Percentiles rank a stretch among this genome's conserved stretches.
Conservation (phyloP, 2,888 invertebrate species). For the Eubasilissa splendida region DNA sequence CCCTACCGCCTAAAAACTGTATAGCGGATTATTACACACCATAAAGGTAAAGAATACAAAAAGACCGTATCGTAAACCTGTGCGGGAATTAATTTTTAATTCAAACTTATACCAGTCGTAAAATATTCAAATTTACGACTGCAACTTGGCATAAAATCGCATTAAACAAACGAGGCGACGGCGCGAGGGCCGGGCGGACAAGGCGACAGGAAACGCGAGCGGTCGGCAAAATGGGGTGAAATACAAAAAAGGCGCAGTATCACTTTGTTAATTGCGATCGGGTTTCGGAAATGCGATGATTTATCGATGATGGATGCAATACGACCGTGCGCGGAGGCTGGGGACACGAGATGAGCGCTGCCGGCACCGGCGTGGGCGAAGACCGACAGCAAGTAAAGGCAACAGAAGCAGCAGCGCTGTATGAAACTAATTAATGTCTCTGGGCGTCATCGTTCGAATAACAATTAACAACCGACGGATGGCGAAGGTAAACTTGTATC, state of each 20-base stretch:
- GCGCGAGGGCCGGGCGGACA: neutral
- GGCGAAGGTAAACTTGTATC: neutral
- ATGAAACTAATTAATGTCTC: conserved; percentile 14
- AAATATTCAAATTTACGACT: conserved; percentile 32
- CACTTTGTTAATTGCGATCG: neutral
- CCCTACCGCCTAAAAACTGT: neutral
- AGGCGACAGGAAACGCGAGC: conserved; percentile 3
- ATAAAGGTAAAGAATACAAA: conserved; percentile 13
- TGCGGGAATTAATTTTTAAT: conserved; percentile 17
- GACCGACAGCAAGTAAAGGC: neutral
- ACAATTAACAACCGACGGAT: conserved; percentile 1
- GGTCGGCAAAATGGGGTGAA: neutral
- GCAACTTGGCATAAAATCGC: conserved; percentile 29
- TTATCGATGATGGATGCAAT: neutral
- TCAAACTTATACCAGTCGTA: conserved; percentile 17
- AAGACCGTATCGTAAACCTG: conserved; percentile 11
- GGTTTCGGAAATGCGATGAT: neutral
- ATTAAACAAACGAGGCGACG: conserved; percentile 22
- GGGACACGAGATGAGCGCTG: neutral
- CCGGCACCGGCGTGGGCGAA: neutral
- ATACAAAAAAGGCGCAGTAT: conserved; percentile 2
- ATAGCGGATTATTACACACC: conserved; percentile 23
- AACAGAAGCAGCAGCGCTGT: conserved; percentile 3
- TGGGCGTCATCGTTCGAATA: conserved; percentile 18
- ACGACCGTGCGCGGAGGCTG: neutral